Percentiles rank a stretch among this genome's conserved stretches.
phyloP scores from a whole-genome alignment of 1,140 invertebrate genomes.

The Phymastichus coffea region DNA sequence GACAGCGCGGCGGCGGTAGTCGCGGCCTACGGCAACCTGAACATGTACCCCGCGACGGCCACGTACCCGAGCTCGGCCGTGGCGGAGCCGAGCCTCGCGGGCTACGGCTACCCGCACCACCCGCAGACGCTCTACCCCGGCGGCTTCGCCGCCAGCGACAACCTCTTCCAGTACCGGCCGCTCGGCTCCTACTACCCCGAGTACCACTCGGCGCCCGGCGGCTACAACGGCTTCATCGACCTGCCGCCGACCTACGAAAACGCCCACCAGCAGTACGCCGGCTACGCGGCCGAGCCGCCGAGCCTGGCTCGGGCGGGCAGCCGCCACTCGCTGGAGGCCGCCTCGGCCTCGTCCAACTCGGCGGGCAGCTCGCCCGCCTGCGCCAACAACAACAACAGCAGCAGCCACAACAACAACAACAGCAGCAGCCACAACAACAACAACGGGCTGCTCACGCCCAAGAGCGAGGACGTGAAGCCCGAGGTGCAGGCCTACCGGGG shows the following conservation, averaged over 20 bases:
- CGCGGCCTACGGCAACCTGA: conserved; percentile 79
- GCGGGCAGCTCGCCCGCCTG: conserved; percentile 56
- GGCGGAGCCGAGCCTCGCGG: conserved; percentile 37
- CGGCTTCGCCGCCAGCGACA: conserved; percentile 74
- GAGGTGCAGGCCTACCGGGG: conserved; percentile 58
- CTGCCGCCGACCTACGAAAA: conserved; percentile 58
- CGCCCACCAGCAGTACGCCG: conserved; percentile 58
- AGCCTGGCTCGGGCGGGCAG: conserved; percentile 53
- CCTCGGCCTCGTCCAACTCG: conserved; percentile 57
- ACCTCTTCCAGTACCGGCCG: conserved; percentile 83
- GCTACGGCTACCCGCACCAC: conserved; percentile 63
- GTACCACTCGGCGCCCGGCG: conserved; percentile 64
- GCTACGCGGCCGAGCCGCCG: conserved; percentile 39
- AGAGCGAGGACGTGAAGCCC: conserved; percentile 65
- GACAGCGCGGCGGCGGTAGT: conserved; percentile 69
- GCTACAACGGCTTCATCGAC: conserved; percentile 62
- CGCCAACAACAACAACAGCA: conserved; percentile 37
- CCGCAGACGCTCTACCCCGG: conserved; percentile 67
- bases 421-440: not conserved
- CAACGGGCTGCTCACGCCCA: conserved; percentile 61
- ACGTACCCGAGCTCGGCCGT: conserved; percentile 62
- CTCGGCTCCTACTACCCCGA: conserved; percentile 75
- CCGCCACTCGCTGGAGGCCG: conserved; percentile 59
- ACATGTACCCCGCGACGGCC: conserved; percentile 73
- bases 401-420: conserved; percentile 35